Evolutionary conservation across 2,888 invertebrate genomes (phyloP), one percentile per base, ranked within the genome.

Genomic region (Drosophila longiperda): DNA sequence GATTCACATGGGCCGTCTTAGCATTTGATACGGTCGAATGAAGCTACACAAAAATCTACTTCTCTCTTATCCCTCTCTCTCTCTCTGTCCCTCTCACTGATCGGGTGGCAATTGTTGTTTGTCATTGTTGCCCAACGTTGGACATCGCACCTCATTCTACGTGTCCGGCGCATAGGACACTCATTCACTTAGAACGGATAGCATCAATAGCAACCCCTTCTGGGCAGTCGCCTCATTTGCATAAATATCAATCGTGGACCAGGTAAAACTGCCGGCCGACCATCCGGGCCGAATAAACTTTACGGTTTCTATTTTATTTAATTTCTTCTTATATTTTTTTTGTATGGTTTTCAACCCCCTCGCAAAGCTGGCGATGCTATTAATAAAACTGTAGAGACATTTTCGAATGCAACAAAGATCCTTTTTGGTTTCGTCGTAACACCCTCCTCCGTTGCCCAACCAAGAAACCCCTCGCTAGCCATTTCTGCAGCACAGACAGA

Each of bases 71-170:
- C 7, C n/a, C n/a, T 40, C 40, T 4, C 40, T 40, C 40, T 40
- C 17, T 42, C 42, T n/a, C 23, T 45, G 7, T 45, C 23, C 2
- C 23, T 8, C 45, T 12, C 20, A 45, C 8, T 45, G 45, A 23
- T 45, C 63, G 63, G 66, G 61, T 58, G 66, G 54, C 74, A 71
- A 65, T 87, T 89, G 78, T 81, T 82, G 83, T 83, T 74, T 74
- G 83, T 89, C 83, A 90, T 92, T 92, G 90, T 92, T 85, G 87
- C 83, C 87, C 91, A 80, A 89, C 82, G 91, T 92, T 92, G 92
- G 92, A 92, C 92, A 92, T 92, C 92, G 92, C 92, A 92, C 92
- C 92, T 92, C 81, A 81, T 82, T 76, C 83, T 83, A 83, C 78
- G 72, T 83, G 87, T 82, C 83, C 83, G 78, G 78, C 80, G 48